Percentiles rank a stretch among this genome's conserved stretches.
These are phyloP conservation scores for Notechis scutatus DNA, from an alignment of 2,113 vertebrate species.

Conservation along the genomic window DNA sequence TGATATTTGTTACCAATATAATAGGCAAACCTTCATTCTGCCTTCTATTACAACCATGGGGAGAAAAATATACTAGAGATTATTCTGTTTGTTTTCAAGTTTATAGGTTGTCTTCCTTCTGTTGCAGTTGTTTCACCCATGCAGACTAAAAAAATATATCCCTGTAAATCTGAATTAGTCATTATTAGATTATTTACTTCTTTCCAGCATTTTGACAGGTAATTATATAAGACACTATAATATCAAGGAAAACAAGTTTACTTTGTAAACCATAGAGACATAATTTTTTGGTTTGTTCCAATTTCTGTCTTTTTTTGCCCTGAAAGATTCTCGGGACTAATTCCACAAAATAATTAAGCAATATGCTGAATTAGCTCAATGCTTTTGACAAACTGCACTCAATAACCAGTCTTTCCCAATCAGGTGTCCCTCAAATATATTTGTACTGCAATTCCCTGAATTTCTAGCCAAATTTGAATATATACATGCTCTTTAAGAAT, in stretches of 20 bases:
- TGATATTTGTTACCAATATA: background rate
- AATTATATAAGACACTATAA: conserved; percentile 22
- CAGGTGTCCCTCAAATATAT: background rate
- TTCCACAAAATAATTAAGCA: background rate
- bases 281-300: background rate
- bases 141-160: background rate
- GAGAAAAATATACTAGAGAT: background rate
- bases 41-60: background rate
- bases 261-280: conserved; percentile 35
- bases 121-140: background rate
- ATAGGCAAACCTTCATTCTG: background rate
- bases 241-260: background rate
- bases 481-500: background rate
- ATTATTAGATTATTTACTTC: conserved; percentile 51
- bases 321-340: background rate
- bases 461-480: background rate
- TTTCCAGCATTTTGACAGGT: conserved; percentile 41
- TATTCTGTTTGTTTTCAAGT: background rate
- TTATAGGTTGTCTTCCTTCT: background rate
- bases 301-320: background rate
- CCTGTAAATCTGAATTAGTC: conserved; percentile 26
- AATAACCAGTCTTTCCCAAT: background rate
- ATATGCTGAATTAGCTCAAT: background rate
- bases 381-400: background rate
- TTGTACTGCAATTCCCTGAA: background rate